phyloP scores from a whole-genome alignment of 2,797 vertebrate genomes.

The Tokudaia muenninki region DNA sequence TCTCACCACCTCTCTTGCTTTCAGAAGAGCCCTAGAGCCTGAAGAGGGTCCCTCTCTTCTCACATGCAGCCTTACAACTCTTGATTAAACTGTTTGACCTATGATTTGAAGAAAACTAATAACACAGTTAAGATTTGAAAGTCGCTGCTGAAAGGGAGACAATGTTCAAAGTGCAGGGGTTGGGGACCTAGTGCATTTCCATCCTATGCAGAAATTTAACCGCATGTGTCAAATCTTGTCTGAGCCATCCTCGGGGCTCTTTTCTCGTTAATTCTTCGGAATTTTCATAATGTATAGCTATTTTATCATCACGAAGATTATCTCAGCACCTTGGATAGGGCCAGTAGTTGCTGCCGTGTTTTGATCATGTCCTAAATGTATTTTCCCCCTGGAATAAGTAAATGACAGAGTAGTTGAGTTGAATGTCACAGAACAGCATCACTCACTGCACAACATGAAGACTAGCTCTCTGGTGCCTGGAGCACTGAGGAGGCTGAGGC shows the following conservation, averaged over 20 bases:
- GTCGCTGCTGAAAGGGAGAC: background rate
- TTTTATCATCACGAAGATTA: conserved; percentile 41
- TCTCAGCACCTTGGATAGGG: background rate
- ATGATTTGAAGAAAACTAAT: background rate
- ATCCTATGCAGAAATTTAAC: background rate
- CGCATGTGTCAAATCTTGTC: background rate
- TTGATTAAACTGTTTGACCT: background rate
- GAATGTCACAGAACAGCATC: background rate
- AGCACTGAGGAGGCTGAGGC: background rate
- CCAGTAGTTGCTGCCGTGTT: background rate
- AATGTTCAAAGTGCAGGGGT: background rate
- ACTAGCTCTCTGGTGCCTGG: background rate
- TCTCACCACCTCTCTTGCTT: background rate
- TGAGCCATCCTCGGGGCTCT: background rate
- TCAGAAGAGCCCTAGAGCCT: background rate
- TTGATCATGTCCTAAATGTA: background rate
- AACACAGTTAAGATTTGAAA: background rate
- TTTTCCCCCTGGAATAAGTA: conserved; percentile 10
- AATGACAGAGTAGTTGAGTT: background rate
- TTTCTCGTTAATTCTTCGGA: background rate
- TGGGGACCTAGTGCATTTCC: background rate
- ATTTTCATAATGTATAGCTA: background rate
- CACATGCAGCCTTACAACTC: background rate
- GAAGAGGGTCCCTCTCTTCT: background rate
- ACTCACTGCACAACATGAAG: conserved; percentile 2